Evolutionary conservation across 2,888 invertebrate species (phyloP).

Genomic region (Phaonia tiefii): DNA sequence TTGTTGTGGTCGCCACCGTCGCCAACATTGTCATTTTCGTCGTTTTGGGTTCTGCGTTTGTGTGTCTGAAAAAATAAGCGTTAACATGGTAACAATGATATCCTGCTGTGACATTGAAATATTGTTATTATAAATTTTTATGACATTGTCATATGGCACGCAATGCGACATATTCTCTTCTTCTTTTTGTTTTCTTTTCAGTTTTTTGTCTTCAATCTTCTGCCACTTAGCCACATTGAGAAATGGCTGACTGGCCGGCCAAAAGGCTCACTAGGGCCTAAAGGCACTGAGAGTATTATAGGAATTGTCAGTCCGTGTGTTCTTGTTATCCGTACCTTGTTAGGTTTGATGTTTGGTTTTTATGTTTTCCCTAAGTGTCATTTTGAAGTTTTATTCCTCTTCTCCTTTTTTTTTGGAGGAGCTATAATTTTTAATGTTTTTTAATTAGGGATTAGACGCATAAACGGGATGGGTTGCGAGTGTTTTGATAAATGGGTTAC

Average conservation of each 20-base stretch:
- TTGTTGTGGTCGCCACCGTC: constrained; percentile 24
- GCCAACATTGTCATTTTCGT: constrained; percentile 40
- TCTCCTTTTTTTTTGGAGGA: neutral
- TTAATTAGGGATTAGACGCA: constrained; percentile 23
- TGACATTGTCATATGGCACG: constrained; percentile 75
- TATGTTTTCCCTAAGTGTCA: constrained; percentile 31
- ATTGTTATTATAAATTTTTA: constrained; percentile 78
- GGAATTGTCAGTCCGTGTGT: constrained; percentile 2
- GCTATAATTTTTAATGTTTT: constrained; percentile 15
- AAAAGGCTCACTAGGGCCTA: neutral
- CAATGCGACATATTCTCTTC: constrained; percentile 64
- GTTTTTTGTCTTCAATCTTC: neutral
- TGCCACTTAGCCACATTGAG: neutral
- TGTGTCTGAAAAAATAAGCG: constrained; percentile 76
- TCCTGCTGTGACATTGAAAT: constrained; percentile 80
- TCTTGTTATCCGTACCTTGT: constrained; percentile 29
- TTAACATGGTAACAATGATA: constrained; percentile 81
- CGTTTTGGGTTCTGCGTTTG: constrained; percentile 63
- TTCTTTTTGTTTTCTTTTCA: neutral
- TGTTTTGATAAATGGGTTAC: too few relatives aligned
- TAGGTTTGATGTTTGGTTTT: constrained; percentile 16
- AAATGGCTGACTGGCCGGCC: neutral
- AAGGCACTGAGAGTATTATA: neutral
- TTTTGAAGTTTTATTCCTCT: constrained; percentile 23
- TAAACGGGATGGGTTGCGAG: too few relatives aligned